These are phyloP conservation scores for Fragum whitleyi DNA, from an alignment of 2,888 invertebrate species.

Conservation along the genomic window DNA sequence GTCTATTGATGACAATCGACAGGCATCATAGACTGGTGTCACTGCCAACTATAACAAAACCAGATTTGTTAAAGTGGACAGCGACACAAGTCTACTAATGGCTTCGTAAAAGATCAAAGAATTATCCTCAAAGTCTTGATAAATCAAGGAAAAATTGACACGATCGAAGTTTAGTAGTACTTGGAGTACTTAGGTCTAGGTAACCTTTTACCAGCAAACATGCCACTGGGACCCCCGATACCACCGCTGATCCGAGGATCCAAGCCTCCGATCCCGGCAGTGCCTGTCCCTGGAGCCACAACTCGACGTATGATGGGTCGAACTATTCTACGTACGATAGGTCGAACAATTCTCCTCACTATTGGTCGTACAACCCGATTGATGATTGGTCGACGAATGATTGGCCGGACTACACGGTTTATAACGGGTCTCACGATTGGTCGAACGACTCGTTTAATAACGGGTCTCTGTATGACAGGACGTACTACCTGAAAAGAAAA, in stretches of 20 bases:
- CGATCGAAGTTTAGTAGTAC: slow-evolving; percentile 9
- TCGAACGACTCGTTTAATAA: slow-evolving; percentile 51
- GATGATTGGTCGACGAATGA: slow-evolving; percentile 45
- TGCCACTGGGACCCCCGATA: slow-evolving; percentile 7
- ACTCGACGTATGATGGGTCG: slow-evolving; percentile 36
- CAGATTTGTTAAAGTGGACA: too few relatives aligned
- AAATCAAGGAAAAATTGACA: too few relatives aligned
- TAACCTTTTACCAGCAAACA: slow-evolving; percentile 3
- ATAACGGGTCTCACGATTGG: slow-evolving; percentile 55
- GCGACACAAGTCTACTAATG: too few relatives aligned
- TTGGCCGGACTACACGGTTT: slow-evolving; percentile 50
- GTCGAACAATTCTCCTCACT: slow-evolving; percentile 42
- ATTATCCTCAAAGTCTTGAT: too few relatives aligned
- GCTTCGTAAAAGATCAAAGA: too few relatives aligned
- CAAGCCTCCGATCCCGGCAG: slow-evolving; percentile 4
- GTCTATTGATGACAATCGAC: too few relatives aligned
- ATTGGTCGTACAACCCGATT: slow-evolving; percentile 47
- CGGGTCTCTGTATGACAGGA: slow-evolving; percentile 48
- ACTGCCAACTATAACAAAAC: too few relatives aligned
- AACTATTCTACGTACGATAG: slow-evolving; percentile 40
- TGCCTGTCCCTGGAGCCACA: slow-evolving; percentile 21
- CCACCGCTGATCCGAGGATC: not conserved
- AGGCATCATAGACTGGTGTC: too few relatives aligned
- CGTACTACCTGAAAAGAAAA: slow-evolving; percentile 44
- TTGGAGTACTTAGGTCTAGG: slow-evolving; percentile 7